Evolutionary conservation across 2,113 vertebrate genomes (phyloP), one percentile per base, ranked within the genome.

Genomic region (Leucopsar rothschildi): DNA sequence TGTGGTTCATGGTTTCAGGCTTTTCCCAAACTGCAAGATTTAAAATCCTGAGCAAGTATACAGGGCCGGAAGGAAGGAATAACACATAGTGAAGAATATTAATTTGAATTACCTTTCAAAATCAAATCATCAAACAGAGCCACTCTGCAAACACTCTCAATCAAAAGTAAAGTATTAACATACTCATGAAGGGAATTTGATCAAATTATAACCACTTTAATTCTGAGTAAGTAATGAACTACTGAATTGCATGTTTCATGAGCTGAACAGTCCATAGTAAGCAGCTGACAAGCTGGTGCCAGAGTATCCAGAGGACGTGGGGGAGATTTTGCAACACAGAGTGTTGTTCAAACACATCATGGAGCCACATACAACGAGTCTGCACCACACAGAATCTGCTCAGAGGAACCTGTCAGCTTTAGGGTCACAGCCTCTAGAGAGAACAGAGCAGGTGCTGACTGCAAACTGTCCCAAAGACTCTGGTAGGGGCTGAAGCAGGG

Each of bases 21-120:
- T 93, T 80, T 92, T 55, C 40, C 31, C 22, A 56, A 61, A 73
- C 7, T 57, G 44, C n/a, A 57, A 84, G 68, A 94, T 86, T 68
- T 78, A 90, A 92, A 94, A 93, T 49, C 69, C 72, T 45, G 27
- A 49, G 31, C 42, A 75, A 70, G 45, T 27, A 56, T 24, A 69
- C 16, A 35, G 31, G 35, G 44, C 40, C 64, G 45, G 24, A 92
- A 72, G 19, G 59, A 66, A 66, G 3, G 31, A 84, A 52, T 8
- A 37, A 40, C 37, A 76, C 1, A 0, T 56, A 35, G 89, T 76
- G 44, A 75, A 92, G 35, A 93, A 61, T 39, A 82, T 82, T 76
- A 91, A 79, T 29, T 25, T 76, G 65, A 91, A 87, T 82, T 93
- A 88, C 31, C 52, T 92, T 90, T 86, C 72, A 84, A 93, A 87